Evolutionary conservation across 2,113 vertebrate species (phyloP).

Genomic region (Potamarius usumacintae): DNA sequence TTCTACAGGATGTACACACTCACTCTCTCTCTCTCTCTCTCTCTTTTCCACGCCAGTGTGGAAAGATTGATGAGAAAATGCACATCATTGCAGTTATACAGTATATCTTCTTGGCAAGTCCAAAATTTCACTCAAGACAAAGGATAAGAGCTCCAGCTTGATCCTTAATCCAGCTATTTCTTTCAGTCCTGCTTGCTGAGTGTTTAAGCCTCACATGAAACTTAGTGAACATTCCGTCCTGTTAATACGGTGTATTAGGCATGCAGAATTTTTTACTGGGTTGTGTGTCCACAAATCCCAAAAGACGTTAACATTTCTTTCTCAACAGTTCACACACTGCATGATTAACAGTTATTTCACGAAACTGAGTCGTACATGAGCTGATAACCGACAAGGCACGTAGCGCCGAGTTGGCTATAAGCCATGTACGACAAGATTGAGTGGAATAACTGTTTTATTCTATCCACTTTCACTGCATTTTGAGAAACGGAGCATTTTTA

Average conservation of each 20-base stretch:
- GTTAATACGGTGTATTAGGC: background rate
- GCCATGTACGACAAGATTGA: too few species aligned
- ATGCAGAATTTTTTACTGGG: background rate
- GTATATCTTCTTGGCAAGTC: background rate
- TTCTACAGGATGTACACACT: background rate
- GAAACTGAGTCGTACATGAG: too few species aligned
- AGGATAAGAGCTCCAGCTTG: background rate
- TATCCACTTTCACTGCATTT: too few species aligned
- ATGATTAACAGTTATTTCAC: too few species aligned
- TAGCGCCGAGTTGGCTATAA: too few species aligned
- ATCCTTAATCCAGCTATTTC: background rate
- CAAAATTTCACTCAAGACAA: background rate
- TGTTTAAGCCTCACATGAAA: background rate
- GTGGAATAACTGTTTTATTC: too few species aligned
- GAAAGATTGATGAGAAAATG: background rate
- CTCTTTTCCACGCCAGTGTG: background rate
- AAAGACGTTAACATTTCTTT: slow-evolving; percentile 12
- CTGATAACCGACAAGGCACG: too few species aligned
- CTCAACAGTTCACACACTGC: background rate
- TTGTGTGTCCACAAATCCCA: background rate
- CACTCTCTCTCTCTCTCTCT: background rate
- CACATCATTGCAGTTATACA: background rate
- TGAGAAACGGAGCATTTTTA: too few species aligned
- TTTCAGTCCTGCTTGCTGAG: background rate
- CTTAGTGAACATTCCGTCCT: background rate